Percentiles rank a stretch among this genome's conserved stretches.
Evolutionary conservation across 2,888 invertebrate species (phyloP).

Genomic region (Cryptocephalus primarius): DNA sequence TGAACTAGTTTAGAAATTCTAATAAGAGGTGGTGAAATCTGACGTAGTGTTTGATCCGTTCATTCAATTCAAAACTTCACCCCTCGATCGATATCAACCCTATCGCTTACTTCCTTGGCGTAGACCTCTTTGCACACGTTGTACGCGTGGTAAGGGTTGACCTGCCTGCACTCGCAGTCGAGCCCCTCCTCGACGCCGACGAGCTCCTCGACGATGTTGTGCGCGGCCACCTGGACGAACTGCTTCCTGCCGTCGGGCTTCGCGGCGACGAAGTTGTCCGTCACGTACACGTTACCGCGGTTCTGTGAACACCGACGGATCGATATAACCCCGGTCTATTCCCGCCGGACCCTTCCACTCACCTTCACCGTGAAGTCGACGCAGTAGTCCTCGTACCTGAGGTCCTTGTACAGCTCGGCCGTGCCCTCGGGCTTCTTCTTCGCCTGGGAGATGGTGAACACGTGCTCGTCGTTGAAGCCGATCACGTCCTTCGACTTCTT

Average conservation of each 20-base stretch:
- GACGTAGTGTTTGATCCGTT: too few species aligned
- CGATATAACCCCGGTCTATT: too few species aligned
- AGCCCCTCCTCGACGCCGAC: slow-evolving; percentile 33
- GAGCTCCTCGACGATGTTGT: slow-evolving; percentile 38
- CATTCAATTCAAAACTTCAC: too few species aligned
- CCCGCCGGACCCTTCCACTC: slow-evolving; percentile 28
- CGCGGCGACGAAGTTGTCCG: slow-evolving; percentile 44
- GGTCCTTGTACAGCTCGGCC: slow-evolving; percentile 43
- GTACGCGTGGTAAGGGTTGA: slow-evolving; percentile 18
- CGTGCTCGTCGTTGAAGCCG: slow-evolving; percentile 49
- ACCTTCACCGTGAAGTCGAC: slow-evolving; percentile 54
- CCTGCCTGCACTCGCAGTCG: slow-evolving; percentile 37
- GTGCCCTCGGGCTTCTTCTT: slow-evolving; percentile 50
- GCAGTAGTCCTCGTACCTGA: slow-evolving; percentile 53
- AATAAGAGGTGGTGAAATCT: too few species aligned
- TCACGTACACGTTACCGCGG: slow-evolving; percentile 55
- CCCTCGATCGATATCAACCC: too few species aligned
- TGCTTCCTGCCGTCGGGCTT: slow-evolving; percentile 49
- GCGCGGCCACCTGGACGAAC: slow-evolving; percentile 45
- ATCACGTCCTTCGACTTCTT: slow-evolving; percentile 48
- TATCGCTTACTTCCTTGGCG: slow-evolving; percentile 15
- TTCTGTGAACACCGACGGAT: slow-evolving; percentile 38
- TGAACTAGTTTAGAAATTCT: too few species aligned
- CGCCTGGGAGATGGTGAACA: slow-evolving; percentile 51
- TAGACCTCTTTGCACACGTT: slow-evolving; percentile 26